A percentile compares a stretch with the other conserved stretches of the same genome.
phyloP scores from a whole-genome alignment of 1,140 invertebrate genomes.

The Plutomurus gul region DNA sequence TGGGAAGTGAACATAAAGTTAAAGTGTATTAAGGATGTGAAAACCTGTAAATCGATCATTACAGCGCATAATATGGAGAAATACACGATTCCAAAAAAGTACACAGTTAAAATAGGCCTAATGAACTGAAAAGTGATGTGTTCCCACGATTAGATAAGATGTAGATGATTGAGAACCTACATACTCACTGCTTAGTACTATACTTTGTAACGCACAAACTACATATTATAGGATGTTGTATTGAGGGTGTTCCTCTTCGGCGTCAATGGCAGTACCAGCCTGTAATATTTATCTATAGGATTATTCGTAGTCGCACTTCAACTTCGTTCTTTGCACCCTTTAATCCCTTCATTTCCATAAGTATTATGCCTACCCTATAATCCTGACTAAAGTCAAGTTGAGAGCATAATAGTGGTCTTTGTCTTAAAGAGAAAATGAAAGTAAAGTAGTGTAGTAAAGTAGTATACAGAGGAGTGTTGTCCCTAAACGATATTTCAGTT shows the following conservation, averaged over 20 bases:
- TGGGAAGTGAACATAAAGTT: too few relatives aligned
- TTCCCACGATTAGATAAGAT: conserved; percentile 35
- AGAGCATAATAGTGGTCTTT: too few relatives aligned
- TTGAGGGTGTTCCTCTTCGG: not conserved
- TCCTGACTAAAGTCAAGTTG: too few relatives aligned
- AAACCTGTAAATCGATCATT: conserved; percentile 31
- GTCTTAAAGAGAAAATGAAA: not conserved
- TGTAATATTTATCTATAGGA: not conserved
- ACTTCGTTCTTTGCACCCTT: conserved; percentile 15
- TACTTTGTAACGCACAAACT: not conserved
- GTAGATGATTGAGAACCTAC: not conserved
- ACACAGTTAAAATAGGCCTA: conserved; percentile 9
- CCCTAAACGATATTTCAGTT: too few relatives aligned
- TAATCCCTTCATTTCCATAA: conserved; percentile 4
- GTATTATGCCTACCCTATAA: not conserved
- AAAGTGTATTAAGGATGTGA: conserved; percentile 2
- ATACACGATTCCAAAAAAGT: conserved; percentile 25
- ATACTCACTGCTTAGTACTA: not conserved
- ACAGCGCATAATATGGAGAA: not conserved
- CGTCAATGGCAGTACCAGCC: not conserved
- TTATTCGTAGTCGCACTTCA: not conserved
- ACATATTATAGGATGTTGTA: not conserved
- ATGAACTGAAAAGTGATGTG: conserved; percentile 40
- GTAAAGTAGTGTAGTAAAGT: too few relatives aligned
- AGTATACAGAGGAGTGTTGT: too few relatives aligned